Conservation (phyloP, 2,113 vertebrate species). For the Pelecanus crispus region DNA sequence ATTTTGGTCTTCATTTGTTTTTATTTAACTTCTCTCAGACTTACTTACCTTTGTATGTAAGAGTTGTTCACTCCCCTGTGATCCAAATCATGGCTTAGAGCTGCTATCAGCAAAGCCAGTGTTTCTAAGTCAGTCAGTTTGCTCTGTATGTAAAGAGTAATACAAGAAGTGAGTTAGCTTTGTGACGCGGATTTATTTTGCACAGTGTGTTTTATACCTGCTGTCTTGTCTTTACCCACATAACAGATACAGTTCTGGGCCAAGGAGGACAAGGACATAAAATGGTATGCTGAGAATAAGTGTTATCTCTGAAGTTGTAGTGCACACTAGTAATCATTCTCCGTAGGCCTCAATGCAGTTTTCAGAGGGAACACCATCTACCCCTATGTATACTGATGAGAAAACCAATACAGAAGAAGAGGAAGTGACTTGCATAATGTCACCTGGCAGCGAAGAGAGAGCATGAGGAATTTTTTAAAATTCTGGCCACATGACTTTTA, state of each 20-base stretch:
- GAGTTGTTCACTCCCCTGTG: constrained; percentile 98
- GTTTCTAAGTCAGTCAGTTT: constrained; percentile 86
- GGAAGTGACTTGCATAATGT: not conserved
- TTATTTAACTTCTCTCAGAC: not conserved
- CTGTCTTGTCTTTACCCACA: not conserved
- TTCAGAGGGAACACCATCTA: not conserved
- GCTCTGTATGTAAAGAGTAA: constrained; percentile 65
- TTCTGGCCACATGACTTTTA: not conserved
- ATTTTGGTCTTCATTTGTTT: not conserved
- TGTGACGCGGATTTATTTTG: not conserved
- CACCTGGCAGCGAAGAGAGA: not conserved
- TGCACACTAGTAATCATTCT: not conserved
- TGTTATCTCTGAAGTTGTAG: not conserved
- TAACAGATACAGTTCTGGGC: not conserved
- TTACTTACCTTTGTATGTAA: constrained; percentile 90
- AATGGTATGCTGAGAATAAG: not conserved
- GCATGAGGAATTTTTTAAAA: not conserved
- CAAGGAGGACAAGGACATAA: not conserved
- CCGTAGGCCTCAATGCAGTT: not conserved
- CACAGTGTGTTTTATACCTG: not conserved
- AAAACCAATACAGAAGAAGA: not conserved
- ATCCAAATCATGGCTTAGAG: constrained; percentile 93
- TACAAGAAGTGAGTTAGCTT: not conserved
- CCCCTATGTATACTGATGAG: not conserved
- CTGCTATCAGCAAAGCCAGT: constrained; percentile 92